Conservation (phyloP, 2,888 invertebrate genomes). For the Drosophila kambysellisi region DNA sequence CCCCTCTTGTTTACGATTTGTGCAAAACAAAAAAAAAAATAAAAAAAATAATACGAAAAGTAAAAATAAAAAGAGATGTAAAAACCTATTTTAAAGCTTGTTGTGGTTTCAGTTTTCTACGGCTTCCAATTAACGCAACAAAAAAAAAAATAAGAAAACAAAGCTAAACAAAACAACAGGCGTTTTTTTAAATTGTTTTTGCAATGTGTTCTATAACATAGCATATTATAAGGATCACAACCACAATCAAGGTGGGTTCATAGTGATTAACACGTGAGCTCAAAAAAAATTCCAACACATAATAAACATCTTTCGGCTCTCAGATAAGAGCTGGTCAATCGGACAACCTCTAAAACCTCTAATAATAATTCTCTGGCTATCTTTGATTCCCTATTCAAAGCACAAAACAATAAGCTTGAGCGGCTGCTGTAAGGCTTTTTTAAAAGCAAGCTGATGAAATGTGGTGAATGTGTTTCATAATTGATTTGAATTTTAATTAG, state of each 20-base stretch:
- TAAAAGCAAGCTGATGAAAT: conserved; percentile 52
- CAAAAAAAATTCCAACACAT: conserved; percentile 11
- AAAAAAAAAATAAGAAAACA: background rate
- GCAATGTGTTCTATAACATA: conserved; percentile 19
- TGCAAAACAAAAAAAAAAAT: conserved; percentile 5
- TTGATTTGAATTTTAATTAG: conserved; percentile 6
- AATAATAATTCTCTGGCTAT: conserved; percentile 6
- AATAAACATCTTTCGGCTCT: conserved; percentile 5
- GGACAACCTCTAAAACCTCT: conserved; percentile 15
- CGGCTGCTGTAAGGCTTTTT: background rate
- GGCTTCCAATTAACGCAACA: conserved; percentile 51
- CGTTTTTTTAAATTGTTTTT: conserved; percentile 14
- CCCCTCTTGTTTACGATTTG: conserved; percentile 29
- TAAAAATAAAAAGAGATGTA: background rate
- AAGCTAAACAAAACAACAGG: conserved; percentile 17
- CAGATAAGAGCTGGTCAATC: conserved; percentile 36
- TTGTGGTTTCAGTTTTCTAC: conserved; percentile 52
- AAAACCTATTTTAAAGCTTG: conserved; percentile 48
- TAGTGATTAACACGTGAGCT: conserved; percentile 33
- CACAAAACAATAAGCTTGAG: conserved; percentile 1
- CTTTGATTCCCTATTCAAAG: conserved; percentile 1
- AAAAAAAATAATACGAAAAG: background rate
- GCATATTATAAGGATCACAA: conserved; percentile 12
- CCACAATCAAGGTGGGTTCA: conserved; percentile 29
- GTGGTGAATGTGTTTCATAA: conserved; percentile 13